Evolutionary conservation across 2,113 vertebrate genomes (phyloP).

Genomic region (Todiramphus chloris): DNA sequence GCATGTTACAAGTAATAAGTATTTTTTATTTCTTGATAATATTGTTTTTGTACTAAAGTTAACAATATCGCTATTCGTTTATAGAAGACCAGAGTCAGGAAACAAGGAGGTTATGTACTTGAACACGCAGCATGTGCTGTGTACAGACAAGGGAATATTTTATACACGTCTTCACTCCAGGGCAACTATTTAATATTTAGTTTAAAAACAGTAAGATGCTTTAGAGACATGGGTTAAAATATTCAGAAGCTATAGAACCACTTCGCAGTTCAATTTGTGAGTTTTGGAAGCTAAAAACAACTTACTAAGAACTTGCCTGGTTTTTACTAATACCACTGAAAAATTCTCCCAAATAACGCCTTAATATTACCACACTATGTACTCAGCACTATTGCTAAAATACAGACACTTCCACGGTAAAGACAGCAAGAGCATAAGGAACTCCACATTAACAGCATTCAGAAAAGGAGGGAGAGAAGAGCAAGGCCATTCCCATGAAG

Average conservation of each 20-base stretch:
- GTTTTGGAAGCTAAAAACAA: neutral
- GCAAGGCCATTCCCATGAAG: neutral
- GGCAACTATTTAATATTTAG: neutral
- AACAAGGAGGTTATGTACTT: neutral
- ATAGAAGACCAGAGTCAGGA: neutral
- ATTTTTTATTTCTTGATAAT: neutral
- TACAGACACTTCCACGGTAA: neutral
- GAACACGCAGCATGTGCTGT: neutral
- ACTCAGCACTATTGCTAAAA: neutral
- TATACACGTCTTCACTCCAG: neutral
- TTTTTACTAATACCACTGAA: neutral
- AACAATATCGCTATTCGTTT: neutral
- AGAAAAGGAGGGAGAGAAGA: neutral
- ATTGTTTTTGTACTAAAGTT: neutral
- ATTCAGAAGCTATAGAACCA: neutral
- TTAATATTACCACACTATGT: neutral
- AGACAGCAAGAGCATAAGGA: neutral
- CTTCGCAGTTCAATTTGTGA: neutral
- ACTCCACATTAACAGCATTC: neutral
- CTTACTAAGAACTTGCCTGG: accelerated
- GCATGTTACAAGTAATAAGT: neutral
- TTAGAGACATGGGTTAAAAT: neutral
- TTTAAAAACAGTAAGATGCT: neutral
- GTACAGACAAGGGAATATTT: neutral
- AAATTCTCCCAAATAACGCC: neutral